phyloP scores from a whole-genome alignment of 2,797 vertebrate species.

The Mormyrus hasselquistii region DNA sequence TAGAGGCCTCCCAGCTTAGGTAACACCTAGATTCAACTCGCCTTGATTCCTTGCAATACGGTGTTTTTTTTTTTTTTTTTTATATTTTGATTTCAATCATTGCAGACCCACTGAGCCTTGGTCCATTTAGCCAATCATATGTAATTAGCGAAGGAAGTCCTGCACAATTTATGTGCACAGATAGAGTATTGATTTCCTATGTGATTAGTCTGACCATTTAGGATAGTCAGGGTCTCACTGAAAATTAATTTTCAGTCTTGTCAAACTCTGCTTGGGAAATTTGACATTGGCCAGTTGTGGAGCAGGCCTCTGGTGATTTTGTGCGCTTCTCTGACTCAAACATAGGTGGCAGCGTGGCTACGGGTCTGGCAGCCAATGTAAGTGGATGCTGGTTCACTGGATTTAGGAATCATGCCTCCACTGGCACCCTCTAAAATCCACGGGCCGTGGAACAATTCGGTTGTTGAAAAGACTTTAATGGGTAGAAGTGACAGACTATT shows the following conservation, averaged over 20 bases:
- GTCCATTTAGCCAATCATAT: slow-evolving; percentile 9
- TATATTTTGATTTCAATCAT: neutral
- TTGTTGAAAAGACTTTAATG: neutral
- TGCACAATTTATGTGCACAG: slow-evolving; percentile 16
- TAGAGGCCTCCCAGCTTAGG: neutral
- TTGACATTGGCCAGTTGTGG: neutral
- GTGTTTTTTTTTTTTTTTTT: neutral
- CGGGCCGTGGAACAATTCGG: neutral
- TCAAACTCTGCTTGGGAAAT: neutral
- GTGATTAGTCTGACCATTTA: neutral
- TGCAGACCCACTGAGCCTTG: neutral
- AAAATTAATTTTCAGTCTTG: neutral
- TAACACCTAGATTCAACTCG: neutral
- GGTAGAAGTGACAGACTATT: neutral
- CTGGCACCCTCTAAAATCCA: neutral
- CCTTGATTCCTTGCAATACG: neutral
- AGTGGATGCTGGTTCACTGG: neutral
- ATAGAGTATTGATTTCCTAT: slow-evolving; percentile 14
- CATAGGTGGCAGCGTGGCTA: neutral
- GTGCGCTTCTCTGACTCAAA: neutral
- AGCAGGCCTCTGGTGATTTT: neutral
- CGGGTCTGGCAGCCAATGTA: neutral
- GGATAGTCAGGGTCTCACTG: neutral
- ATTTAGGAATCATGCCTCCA: neutral
- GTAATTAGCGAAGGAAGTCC: neutral